Evolutionary conservation across 2,888 invertebrate genomes (phyloP).

Genomic region (Zootermopsis nevadensis): DNA sequence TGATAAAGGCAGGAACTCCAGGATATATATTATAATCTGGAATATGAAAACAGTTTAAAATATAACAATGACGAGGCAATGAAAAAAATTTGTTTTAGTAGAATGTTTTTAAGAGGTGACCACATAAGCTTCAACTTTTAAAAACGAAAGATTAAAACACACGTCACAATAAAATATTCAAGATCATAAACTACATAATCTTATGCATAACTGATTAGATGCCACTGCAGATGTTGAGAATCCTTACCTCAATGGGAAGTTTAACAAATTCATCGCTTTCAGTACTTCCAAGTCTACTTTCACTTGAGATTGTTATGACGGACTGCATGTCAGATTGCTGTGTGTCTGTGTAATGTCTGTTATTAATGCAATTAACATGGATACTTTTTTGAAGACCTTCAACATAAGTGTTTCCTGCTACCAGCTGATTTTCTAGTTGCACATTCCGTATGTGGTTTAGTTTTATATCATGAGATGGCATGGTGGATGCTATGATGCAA

Average conservation of each 20-base stretch:
- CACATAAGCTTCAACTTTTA: too few relatives aligned
- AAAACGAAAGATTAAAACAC: too few relatives aligned
- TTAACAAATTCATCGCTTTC: not conserved
- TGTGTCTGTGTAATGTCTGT: not conserved
- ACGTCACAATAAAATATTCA: not conserved
- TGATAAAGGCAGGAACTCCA: constrained; percentile 72
- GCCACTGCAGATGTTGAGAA: not conserved
- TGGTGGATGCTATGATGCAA: not conserved
- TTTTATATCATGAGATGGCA: constrained; percentile 9
- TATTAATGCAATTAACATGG: not conserved
- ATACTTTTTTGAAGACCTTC: not conserved
- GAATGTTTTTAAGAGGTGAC: too few relatives aligned
- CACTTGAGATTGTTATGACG: constrained; percentile 8
- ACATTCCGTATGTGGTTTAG: not conserved
- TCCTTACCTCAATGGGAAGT: constrained; percentile 22
- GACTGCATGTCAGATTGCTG: not conserved
- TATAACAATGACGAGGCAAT: too few relatives aligned
- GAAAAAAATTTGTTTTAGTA: too few relatives aligned
- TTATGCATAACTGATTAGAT: not conserved
- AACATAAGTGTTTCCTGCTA: not conserved
- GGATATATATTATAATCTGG: constrained; percentile 74
- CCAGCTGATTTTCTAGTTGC: not conserved
- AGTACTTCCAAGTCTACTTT: not conserved
- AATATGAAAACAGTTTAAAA: constrained; percentile 55
- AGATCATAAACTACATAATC: not conserved